Evolutionary conservation across 2,797 vertebrate genomes (phyloP).

Genomic region (Loris lydekkerianus): DNA sequence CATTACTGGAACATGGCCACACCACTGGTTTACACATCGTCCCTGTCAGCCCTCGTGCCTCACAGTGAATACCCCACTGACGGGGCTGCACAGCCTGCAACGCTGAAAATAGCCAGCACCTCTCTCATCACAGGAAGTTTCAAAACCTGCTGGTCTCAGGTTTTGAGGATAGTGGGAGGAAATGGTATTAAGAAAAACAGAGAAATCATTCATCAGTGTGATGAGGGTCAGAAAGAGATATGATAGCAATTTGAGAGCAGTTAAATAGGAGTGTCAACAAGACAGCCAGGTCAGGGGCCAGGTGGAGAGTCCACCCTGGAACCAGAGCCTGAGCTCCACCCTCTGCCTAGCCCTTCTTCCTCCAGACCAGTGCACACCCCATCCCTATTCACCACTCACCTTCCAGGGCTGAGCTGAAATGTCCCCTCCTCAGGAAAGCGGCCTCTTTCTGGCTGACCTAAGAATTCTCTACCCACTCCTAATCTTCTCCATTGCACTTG

Average conservation of each 20-base stretch:
- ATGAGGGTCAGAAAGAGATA: not conserved
- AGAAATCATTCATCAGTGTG: not conserved
- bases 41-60: not conserved
- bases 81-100: not conserved
- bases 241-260: not conserved
- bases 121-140: not conserved
- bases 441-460: not conserved
- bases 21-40: not conserved
- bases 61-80: not conserved
- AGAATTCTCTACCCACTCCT: not conserved
- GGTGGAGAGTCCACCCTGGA: not conserved
- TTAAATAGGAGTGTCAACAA: conserved; percentile 9
- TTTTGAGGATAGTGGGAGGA: not conserved
- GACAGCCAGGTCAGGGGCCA: not conserved
- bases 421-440: not conserved
- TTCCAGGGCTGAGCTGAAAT: not conserved
- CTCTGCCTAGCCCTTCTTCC: not conserved
- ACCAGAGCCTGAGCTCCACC: not conserved
- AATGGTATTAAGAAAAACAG: not conserved
- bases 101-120: not conserved
- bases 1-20: not conserved
- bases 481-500: not conserved
- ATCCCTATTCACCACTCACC: not conserved
- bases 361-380: not conserved
- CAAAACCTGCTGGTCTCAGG: not conserved